A percentile compares a stretch with the other conserved stretches of the same genome.
phyloP scores from a whole-genome alignment of 2,113 vertebrate genomes.

The Leuciscus idus region DNA sequence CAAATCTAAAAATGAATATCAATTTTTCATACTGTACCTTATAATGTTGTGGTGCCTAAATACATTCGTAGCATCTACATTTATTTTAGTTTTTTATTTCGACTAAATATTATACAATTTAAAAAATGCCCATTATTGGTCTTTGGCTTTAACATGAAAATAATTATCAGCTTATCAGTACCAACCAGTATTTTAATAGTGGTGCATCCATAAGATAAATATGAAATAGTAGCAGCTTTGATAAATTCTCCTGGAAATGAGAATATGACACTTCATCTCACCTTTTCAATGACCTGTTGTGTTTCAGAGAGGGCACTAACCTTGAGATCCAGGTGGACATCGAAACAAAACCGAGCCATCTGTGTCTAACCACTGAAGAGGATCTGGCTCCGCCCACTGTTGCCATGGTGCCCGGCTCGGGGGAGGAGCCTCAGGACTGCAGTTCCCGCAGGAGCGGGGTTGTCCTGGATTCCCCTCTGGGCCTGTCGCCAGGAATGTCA shows the following conservation, averaged over 20 bases:
- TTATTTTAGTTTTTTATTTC: too few species aligned
- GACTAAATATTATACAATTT: too few species aligned
- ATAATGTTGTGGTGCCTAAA: background rate
- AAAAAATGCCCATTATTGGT: background rate
- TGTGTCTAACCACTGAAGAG: conserved; percentile 94
- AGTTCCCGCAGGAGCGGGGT: conserved; percentile 76
- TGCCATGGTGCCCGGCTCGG: conserved; percentile 63
- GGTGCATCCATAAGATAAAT: background rate
- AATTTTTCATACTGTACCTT: background rate
- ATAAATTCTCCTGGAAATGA: background rate
- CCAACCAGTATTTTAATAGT: background rate
- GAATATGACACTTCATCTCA: background rate
- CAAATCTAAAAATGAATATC: too few species aligned
- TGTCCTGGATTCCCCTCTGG: conserved; percentile 66
- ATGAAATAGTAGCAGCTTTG: background rate
- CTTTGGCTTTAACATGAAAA: background rate
- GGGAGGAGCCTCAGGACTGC: conserved; percentile 81
- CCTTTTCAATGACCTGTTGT: conserved; percentile 33
- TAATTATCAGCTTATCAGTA: background rate
- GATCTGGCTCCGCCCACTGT: conserved; percentile 84
- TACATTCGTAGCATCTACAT: background rate
- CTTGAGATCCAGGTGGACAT: conserved; percentile 99
- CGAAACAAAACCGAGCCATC: conserved; percentile 95
- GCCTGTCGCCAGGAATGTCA: conserved; percentile 74
- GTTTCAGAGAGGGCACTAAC: conserved; percentile 92